phyloP scores from a whole-genome alignment of 2,797 vertebrate genomes.

The Oreonectes daqikongensis region DNA sequence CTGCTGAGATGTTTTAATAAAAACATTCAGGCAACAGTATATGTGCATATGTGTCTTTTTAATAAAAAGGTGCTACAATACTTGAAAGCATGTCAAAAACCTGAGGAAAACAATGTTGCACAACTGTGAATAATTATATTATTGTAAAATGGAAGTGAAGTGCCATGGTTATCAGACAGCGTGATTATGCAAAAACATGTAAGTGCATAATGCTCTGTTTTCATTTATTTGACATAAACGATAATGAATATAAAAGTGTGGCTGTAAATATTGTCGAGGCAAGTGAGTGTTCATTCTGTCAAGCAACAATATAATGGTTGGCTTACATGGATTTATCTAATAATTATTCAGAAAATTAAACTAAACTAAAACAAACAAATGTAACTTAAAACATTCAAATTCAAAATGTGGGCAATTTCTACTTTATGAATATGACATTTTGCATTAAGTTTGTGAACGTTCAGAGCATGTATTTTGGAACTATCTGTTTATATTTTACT shows the following conservation, averaged over 20 bases:
- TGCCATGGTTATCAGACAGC: background rate
- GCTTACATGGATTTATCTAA: background rate
- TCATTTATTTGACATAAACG: background rate
- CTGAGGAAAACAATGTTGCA: background rate
- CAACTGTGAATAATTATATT: constrained; percentile 4
- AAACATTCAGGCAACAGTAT: background rate
- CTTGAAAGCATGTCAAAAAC: background rate
- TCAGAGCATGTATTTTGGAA: too few relatives aligned
- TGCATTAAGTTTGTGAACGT: too few relatives aligned
- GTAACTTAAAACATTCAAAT: background rate
- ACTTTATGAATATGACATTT: too few relatives aligned
- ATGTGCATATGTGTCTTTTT: background rate
- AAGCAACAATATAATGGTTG: background rate
- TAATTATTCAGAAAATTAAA: background rate
- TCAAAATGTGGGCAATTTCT: too few relatives aligned
- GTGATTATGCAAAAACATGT: background rate
- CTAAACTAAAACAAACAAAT: background rate
- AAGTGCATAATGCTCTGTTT: background rate
- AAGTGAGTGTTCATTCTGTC: background rate
- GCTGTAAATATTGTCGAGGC: background rate
- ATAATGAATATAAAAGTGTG: background rate
- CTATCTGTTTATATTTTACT: too few relatives aligned
- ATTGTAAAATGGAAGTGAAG: background rate
- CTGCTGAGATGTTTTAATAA: background rate
- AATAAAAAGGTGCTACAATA: background rate